Base-by-base conservation (phyloP, 2,888 invertebrate genomes). In the Rhopalosiphum nymphaeae region DNA sequence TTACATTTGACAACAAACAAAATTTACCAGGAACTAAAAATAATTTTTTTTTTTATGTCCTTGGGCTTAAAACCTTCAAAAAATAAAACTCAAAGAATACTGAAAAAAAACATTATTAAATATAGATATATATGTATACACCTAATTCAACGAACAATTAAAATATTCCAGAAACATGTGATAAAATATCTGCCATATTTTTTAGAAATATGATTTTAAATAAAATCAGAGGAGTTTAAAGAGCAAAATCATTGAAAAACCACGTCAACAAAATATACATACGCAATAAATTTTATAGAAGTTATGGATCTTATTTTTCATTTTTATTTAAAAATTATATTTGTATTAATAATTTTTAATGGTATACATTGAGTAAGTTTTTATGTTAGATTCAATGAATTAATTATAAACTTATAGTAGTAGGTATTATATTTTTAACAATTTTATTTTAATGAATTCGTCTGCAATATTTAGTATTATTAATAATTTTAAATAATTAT, bases 1-100 rank as follows among this genome's bases (percentile, higher is more conserved):
- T 78, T 84, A 49, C 91, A 42, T 91, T 91, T 53, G 84, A 91
- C 91, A 53, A 91, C 49, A 91, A 91, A 91, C 91, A 49, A 49
- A 53, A 42, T 84, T 84, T 84, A 49, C 53, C 36, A 7, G 49
- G 11, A 49, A 91, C 53, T 42, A 84, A 53, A 91, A 84, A 91
- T 42, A 36, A 42, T 25, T 53, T 53, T 49, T 78, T 84, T 36
- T 53, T 42, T 91, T 42, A 16, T 78, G 16, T 29, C 36, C 78
- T 29, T 42, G 91, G 49, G 53, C 13, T 46, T 29, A 5, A 36
- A 84, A 49, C 53, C 42, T 91, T 49, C 42, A 53, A 42, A 26
- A 78, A 84, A 13, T 53, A 29, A 29, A 84, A 53, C 16, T 91
- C 49, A 91, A 84, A 91, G 26, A 3, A 53, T 42, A 91, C 53